phyloP scores from a whole-genome alignment of 2,888 invertebrate species.

The Oxystoma pomonae region DNA sequence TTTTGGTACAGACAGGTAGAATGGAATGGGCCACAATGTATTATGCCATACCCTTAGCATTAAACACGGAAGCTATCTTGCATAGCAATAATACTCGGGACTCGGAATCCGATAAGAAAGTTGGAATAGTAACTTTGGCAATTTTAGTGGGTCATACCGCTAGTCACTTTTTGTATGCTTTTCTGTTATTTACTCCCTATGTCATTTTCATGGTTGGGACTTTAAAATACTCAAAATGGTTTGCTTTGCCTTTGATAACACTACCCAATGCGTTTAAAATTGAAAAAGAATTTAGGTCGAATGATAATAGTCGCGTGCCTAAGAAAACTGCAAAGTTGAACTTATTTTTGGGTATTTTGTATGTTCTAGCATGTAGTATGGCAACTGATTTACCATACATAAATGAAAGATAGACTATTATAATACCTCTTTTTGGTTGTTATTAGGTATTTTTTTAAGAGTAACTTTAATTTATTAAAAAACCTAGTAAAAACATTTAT shows the following conservation, averaged over 20 bases:
- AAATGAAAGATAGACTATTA: constrained; percentile 42
- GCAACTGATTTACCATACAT: constrained; percentile 61
- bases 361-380: constrained; percentile 77
- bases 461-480: too few species aligned
- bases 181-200: constrained; percentile 87
- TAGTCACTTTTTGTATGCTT: constrained; percentile 86
- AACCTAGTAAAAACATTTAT: too few species aligned
- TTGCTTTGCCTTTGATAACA: constrained; percentile 83
- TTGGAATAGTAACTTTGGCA: constrained; percentile 92
- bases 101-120: constrained; percentile 80
- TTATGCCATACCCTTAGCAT: constrained; percentile 88
- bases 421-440: too few species aligned
- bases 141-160: constrained; percentile 88
- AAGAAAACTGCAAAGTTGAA: constrained; percentile 87
- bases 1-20: constrained; percentile 86
- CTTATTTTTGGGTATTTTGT: constrained; percentile 85
- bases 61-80: constrained; percentile 92
- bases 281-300: constrained; percentile 81
- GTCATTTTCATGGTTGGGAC: constrained; percentile 83
- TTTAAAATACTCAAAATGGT: constrained; percentile 81
- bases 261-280: constrained; percentile 85
- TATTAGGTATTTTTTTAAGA: too few species aligned
- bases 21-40: constrained; percentile 89
- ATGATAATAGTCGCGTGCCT: constrained; percentile 77
- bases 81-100: constrained; percentile 95